Percentiles rank a stretch among this genome's conserved stretches.
These are phyloP conservation scores for Microdon myrmicae DNA, from an alignment of 2,888 invertebrate genomes.

Conservation along the genomic window DNA sequence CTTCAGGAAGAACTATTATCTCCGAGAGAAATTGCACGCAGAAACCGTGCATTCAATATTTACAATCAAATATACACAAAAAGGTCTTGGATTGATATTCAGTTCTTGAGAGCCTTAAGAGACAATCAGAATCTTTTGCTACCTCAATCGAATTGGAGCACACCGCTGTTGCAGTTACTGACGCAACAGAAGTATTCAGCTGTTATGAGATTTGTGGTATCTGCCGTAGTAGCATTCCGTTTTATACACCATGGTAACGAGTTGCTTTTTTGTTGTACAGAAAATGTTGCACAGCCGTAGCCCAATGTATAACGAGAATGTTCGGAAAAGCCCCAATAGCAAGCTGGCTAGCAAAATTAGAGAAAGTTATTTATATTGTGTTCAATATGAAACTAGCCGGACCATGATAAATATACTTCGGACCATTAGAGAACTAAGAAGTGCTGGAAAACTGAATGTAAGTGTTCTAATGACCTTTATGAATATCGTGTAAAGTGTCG, in stretches of 20 bases:
- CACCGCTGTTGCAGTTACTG: constrained; percentile 3
- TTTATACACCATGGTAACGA: neutral
- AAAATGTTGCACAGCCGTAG: constrained; percentile 56
- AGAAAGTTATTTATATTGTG: constrained; percentile 51
- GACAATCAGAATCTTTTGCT: constrained; percentile 19
- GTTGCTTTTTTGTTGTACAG: constrained; percentile 8
- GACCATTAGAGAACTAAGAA: constrained; percentile 41
- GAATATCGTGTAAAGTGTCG: neutral
- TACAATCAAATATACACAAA: constrained; percentile 35
- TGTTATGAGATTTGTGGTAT: constrained; percentile 25
- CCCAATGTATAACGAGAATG: constrained; percentile 55
- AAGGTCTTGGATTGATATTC: constrained; percentile 26
- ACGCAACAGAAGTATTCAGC: constrained; percentile 18
- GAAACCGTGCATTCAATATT: constrained; percentile 12
- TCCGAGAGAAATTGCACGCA: constrained; percentile 21
- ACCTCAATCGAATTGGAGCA: constrained; percentile 17
- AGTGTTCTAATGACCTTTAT: too few species aligned
- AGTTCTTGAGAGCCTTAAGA: constrained; percentile 16
- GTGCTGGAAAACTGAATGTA: constrained; percentile 32
- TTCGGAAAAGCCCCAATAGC: constrained; percentile 8
- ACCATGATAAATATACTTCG: constrained; percentile 54
- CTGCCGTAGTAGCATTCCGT: neutral
- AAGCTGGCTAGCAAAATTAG: constrained; percentile 11
- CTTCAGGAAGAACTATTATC: constrained; percentile 17
- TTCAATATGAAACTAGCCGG: constrained; percentile 56